Evolutionary conservation across 2,797 vertebrate genomes (phyloP).

Genomic region (Mus spretus): DNA sequence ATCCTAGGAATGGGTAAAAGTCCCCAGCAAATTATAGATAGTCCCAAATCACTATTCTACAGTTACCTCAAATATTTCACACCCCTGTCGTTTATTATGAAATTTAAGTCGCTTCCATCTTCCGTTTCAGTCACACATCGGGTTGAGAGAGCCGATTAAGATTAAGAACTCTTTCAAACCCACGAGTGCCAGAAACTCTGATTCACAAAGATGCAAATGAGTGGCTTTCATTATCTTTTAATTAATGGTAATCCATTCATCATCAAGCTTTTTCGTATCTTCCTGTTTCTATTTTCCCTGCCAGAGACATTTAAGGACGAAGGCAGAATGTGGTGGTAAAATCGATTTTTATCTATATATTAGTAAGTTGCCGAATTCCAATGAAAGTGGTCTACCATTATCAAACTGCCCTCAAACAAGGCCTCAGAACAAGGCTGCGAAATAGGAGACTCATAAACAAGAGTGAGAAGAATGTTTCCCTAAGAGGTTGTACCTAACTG

Average conservation of each 20-base stretch:
- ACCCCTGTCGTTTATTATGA: neutral
- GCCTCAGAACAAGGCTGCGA: neutral
- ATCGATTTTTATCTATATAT: neutral
- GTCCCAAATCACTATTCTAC: neutral
- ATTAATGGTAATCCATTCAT: slow-evolving; percentile 68
- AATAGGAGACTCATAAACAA: neutral
- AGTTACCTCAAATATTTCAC: neutral
- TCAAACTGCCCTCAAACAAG: neutral
- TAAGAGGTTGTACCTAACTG: neutral
- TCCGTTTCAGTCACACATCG: neutral
- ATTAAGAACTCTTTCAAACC: slow-evolving; percentile 40
- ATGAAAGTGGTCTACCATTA: neutral
- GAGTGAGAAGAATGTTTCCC: neutral
- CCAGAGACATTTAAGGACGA: neutral
- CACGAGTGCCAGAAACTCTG: neutral
- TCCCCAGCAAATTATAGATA: neutral
- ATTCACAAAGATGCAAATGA: slow-evolving; percentile 51
- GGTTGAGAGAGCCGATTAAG: slow-evolving; percentile 4
- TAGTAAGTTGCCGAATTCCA: slow-evolving; percentile 34
- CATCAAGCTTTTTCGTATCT: slow-evolving; percentile 10
- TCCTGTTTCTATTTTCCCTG: slow-evolving; percentile 46
- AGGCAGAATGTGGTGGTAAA: neutral
- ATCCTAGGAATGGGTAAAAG: neutral
- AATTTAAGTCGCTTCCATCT: neutral
- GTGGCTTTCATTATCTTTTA: slow-evolving; percentile 42